phyloP scores from a whole-genome alignment of 2,797 vertebrate species.

The Ambastaia sidthimunki region DNA sequence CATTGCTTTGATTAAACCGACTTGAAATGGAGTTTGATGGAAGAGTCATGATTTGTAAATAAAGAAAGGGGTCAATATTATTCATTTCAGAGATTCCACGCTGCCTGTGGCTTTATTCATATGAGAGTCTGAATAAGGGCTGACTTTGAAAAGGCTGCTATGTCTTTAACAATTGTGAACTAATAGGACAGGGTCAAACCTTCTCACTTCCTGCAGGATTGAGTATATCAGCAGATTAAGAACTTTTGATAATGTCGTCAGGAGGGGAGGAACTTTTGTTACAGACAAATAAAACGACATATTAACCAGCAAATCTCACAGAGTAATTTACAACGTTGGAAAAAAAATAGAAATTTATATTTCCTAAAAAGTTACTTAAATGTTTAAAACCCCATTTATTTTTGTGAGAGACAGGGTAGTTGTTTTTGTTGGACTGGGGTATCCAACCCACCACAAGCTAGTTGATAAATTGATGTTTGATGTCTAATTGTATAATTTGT shows the following conservation, averaged over 20 bases:
- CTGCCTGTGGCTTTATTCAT: slow-evolving; percentile 28
- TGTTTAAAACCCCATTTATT: neutral
- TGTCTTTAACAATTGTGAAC: slow-evolving; percentile 44
- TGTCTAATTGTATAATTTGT: too few relatives aligned
- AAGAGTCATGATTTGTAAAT: neutral
- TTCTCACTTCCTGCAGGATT: slow-evolving; percentile 8
- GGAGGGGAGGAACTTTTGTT: too few relatives aligned
- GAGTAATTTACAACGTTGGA: neutral
- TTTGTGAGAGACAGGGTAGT: neutral
- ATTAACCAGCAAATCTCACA: neutral
- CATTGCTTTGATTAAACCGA: slow-evolving; percentile 9
- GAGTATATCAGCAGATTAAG: neutral
- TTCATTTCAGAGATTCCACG: slow-evolving; percentile 1
- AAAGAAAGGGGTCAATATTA: neutral
- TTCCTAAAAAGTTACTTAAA: neutral
- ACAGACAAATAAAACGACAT: neutral
- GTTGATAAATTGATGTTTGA: too few relatives aligned
- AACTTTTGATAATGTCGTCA: neutral
- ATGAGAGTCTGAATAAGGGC: slow-evolving; percentile 54
- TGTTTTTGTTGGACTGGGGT: neutral
- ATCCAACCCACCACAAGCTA: neutral
- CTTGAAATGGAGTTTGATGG: neutral
- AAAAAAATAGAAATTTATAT: neutral
- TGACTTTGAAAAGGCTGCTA: slow-evolving; percentile 57
- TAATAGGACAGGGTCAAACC: slow-evolving; percentile 13